Percentiles rank a stretch among this genome's conserved stretches.
Evolutionary conservation across 1,140 invertebrate genomes (phyloP).

Genomic region (Maconellicoccus hirsutus): DNA sequence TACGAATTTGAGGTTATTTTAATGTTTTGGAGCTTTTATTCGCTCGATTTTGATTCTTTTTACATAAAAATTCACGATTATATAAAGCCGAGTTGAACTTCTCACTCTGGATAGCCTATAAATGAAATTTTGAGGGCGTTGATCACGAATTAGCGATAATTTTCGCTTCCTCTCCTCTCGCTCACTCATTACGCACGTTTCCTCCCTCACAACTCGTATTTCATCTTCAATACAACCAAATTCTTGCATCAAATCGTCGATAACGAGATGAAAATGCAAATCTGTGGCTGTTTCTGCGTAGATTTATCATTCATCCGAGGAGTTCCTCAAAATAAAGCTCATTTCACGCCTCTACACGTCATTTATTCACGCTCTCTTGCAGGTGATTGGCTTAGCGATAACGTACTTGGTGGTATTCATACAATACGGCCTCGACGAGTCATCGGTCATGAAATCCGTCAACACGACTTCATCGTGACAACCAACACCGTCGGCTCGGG

Average conservation of each 20-base stretch:
- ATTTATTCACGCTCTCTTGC: background rate
- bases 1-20: too few species aligned
- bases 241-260: background rate
- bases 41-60: too few species aligned
- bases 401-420: conserved; percentile 12
- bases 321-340: background rate
- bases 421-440: background rate
- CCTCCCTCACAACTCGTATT: background rate
- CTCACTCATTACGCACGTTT: too few species aligned
- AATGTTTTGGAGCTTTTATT: too few species aligned
- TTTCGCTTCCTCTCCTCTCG: too few species aligned
- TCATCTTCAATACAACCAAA: background rate
- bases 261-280: conserved; percentile 12
- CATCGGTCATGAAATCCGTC: background rate
- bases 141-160: too few species aligned
- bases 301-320: background rate
- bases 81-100: too few species aligned
- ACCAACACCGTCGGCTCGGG: too few species aligned
- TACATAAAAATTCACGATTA: too few species aligned
- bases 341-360: background rate
- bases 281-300: background rate
- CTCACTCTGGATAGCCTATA: too few species aligned
- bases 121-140: too few species aligned
- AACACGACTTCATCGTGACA: too few species aligned
- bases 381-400: background rate